Percentiles rank a stretch among this genome's conserved stretches.
Conservation (phyloP, 2,113 vertebrate species). For the Bostrychus sinensis region DNA sequence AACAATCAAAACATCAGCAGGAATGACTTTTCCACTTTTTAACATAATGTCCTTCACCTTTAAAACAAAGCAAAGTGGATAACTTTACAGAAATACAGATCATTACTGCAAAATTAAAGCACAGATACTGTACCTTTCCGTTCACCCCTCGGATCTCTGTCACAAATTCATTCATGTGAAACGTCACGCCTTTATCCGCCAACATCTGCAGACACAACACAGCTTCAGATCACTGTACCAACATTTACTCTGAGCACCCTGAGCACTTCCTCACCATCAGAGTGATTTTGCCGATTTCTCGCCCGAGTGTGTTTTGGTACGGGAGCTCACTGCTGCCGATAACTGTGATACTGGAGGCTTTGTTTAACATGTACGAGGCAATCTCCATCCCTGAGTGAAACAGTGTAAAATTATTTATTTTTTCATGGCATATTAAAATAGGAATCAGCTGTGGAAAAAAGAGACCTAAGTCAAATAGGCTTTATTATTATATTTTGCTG, state of each 20-base stretch:
- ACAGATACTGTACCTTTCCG: slow-evolving; percentile 73
- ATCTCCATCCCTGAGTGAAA: slow-evolving; percentile 86
- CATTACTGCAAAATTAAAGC: background rate
- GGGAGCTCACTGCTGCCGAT: slow-evolving; percentile 82
- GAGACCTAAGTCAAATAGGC: too few species aligned
- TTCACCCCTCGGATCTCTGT: slow-evolving; percentile 75
- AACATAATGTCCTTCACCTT: slow-evolving; percentile 82
- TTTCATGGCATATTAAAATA: too few species aligned
- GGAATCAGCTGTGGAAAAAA: background rate
- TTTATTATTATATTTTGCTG: too few species aligned
- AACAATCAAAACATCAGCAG: slow-evolving; percentile 81
- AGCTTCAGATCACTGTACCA: background rate
- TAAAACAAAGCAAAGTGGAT: background rate
- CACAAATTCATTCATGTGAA: slow-evolving; percentile 82
- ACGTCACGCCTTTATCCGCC: slow-evolving; percentile 77
- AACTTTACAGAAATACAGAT: background rate
- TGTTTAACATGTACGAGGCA: slow-evolving; percentile 81
- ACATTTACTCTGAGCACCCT: background rate
- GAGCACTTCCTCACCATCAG: slow-evolving; percentile 77
- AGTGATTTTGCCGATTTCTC: slow-evolving; percentile 76
- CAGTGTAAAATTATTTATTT: background rate
- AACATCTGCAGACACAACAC: slow-evolving; percentile 78
- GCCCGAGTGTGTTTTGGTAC: slow-evolving; percentile 80
- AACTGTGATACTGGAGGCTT: slow-evolving; percentile 78
- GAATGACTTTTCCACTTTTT: slow-evolving; percentile 73